Evolutionary conservation across 2,888 invertebrate genomes (phyloP).

Genomic region (Eupithecia inturbata): DNA sequence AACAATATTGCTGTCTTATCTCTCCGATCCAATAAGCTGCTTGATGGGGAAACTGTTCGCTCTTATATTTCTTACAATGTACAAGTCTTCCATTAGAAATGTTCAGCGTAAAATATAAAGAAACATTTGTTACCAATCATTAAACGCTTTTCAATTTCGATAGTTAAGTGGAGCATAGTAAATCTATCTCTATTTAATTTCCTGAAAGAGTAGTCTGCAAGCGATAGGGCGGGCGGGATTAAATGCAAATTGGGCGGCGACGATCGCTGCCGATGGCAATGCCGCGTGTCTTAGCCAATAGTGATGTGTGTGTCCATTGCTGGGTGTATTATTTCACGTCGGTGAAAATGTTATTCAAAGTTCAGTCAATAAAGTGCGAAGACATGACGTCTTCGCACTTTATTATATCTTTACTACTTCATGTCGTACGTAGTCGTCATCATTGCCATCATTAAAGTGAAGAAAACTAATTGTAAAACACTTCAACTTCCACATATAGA

Average conservation of each 20-base stretch:
- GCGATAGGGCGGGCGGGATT: constrained; percentile 24
- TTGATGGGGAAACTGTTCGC: background rate
- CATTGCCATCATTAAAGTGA: background rate
- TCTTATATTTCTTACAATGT: constrained; percentile 9
- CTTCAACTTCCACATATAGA: too few species aligned
- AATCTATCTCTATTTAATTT: constrained; percentile 22
- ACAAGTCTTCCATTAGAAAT: background rate
- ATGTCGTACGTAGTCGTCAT: background rate
- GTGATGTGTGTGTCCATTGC: constrained; percentile 6
- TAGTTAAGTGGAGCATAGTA: background rate
- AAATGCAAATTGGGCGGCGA: constrained; percentile 34
- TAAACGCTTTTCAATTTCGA: background rate
- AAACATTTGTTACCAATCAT: background rate
- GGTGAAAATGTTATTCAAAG: background rate
- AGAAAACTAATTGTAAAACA: background rate
- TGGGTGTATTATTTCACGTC: background rate
- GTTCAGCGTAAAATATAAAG: background rate
- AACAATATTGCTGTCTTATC: constrained; percentile 18
- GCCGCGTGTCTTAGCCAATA: constrained; percentile 28
- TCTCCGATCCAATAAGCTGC: constrained; percentile 7
- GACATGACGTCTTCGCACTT: too few species aligned
- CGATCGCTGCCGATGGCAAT: constrained; percentile 24
- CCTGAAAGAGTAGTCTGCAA: constrained; percentile 22
- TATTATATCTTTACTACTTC: background rate
- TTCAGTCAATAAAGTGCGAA: background rate